Conservation (phyloP, 2,888 invertebrate species). For the Drosophila histrio region DNA sequence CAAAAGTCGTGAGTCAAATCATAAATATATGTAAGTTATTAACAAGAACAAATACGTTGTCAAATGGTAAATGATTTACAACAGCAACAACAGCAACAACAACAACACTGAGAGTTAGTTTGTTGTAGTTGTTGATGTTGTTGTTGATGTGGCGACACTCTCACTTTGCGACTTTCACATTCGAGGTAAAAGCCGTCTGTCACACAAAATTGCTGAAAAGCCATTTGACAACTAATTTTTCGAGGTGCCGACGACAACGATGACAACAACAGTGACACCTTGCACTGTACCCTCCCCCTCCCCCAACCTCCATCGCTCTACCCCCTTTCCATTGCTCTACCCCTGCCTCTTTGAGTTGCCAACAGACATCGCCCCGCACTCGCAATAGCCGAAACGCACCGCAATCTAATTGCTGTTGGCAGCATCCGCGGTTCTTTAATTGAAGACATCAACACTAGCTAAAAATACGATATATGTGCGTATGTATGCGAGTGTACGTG, state of each 20-base stretch:
- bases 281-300: slow-evolving; percentile 36
- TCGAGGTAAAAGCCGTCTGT: slow-evolving; percentile 69
- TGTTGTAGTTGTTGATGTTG: background rate
- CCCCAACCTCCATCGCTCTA: background rate
- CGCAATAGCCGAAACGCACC: slow-evolving; percentile 68
- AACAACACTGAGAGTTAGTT: background rate
- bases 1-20: slow-evolving; percentile 34
- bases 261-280: slow-evolving; percentile 54
- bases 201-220: slow-evolving; percentile 61
- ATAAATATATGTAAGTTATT: slow-evolving; percentile 66
- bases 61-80: slow-evolving; percentile 52
- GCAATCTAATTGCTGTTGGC: slow-evolving; percentile 77
- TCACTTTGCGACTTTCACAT: slow-evolving; percentile 33
- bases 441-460: slow-evolving; percentile 83
- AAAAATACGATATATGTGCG: slow-evolving; percentile 59
- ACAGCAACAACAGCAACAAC: slow-evolving; percentile 3
- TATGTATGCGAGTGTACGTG: slow-evolving; percentile 1
- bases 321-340: background rate
- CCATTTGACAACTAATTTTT: slow-evolving; percentile 73
- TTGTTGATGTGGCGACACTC: slow-evolving; percentile 52
- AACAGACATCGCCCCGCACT: slow-evolving; percentile 59
- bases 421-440: slow-evolving; percentile 81
- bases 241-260: slow-evolving; percentile 56
- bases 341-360: slow-evolving; percentile 14
- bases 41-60: slow-evolving; percentile 50